phyloP scores from a whole-genome alignment of 92 coral and sea anemone species.

The Virgularia gustaviana region DNA sequence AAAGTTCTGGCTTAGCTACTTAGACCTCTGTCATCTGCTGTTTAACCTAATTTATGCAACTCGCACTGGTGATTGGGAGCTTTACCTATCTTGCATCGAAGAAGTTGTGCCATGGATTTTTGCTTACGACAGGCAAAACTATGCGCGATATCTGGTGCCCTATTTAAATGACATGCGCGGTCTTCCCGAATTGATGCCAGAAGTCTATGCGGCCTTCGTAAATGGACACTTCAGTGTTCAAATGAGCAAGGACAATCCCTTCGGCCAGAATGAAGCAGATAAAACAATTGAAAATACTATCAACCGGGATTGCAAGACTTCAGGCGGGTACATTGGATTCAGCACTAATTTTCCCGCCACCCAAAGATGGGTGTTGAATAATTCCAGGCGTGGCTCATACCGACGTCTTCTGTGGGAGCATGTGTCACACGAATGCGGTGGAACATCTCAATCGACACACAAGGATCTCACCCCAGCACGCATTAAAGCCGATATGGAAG shows the following conservation, averaged over 20 bases:
- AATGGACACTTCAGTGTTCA: constrained; percentile 53
- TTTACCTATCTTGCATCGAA: constrained; percentile 63
- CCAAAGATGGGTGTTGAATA: constrained; percentile 64
- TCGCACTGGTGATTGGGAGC: constrained; percentile 55
- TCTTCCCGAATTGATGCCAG: constrained; percentile 43
- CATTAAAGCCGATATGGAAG: constrained; percentile 47
- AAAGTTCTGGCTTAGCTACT: constrained; percentile 34
- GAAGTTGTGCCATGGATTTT: constrained; percentile 64
- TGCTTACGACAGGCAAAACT: constrained; percentile 66
- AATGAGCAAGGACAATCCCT: constrained; percentile 56
- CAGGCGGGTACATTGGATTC: constrained; percentile 63
- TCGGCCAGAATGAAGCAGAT: constrained; percentile 66
- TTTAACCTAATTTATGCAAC: constrained; percentile 57
- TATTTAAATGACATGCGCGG: constrained; percentile 54
- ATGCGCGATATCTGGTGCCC: constrained; percentile 46
- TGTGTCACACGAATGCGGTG: constrained; percentile 36
- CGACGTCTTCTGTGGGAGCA: constrained; percentile 48
- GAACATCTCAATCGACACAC: constrained; percentile 44
- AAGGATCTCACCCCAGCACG: constrained; percentile 63
- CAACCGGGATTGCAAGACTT: constrained; percentile 62
- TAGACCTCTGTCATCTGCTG: constrained; percentile 35
- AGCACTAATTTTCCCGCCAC: constrained; percentile 65
- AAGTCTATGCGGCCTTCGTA: constrained; percentile 48
- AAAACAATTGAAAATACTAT: constrained; percentile 66
- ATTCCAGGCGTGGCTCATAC: constrained; percentile 50